Conservation (phyloP, 2,113 vertebrate genomes). For the Copsychus sechellarum region DNA sequence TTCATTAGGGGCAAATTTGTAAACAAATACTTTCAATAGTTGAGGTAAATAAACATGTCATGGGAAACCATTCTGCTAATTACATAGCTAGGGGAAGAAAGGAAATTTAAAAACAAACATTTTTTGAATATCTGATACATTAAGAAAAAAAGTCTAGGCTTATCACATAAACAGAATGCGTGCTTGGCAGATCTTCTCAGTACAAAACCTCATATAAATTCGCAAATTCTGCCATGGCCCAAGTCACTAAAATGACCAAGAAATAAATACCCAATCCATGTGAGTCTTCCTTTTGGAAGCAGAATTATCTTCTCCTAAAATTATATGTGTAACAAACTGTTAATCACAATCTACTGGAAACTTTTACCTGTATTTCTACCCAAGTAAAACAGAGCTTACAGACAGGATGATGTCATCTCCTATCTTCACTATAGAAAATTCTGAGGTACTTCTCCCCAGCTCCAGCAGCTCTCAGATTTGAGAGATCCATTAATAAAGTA, state of each 20-base stretch:
- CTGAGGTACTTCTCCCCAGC: neutral
- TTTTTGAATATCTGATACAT: neutral
- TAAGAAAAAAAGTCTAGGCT: neutral
- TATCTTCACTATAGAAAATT: neutral
- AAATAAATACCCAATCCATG: neutral
- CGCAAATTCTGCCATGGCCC: neutral
- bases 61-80: neutral
- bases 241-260: neutral
- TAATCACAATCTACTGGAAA: neutral
- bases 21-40: neutral
- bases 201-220: neutral
- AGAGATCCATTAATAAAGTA: neutral
- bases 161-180: neutral
- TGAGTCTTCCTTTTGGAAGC: neutral
- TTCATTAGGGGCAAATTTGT: neutral
- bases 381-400: neutral
- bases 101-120: neutral
- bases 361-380: neutral
- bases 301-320: neutral
- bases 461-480: neutral
- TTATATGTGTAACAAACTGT: neutral
- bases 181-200: neutral
- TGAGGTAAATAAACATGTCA: neutral
- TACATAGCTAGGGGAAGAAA: neutral
- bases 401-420: neutral